Base-by-base conservation (phyloP, 2,113 vertebrate genomes). In the Tetrax tetrax region DNA sequence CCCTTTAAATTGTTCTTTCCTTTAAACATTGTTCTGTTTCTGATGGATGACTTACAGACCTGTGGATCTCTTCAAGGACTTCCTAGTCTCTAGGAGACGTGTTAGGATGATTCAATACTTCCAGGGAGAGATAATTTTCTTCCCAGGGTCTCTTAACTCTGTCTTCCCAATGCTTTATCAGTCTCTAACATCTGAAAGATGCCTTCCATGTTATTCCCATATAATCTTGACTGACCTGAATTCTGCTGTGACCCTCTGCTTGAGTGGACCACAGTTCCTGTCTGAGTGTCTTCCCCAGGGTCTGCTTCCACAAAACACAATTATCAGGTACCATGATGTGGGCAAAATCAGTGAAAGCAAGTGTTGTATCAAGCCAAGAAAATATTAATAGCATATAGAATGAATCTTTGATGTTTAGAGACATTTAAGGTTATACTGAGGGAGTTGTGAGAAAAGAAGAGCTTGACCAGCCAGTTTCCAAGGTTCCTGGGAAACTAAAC, bases 251-350 rank as follows among this genome's bases (percentile, higher is more conserved):
- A 81, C 12, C 13, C 20, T 89, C 74, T n/a, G 48, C 16, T 57
- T 0, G 1, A 57, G 24, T 0, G 0, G 50, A 65, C 21, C 38
- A 43, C 17, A 63, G 51, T 15, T 87, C 60, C 78, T n/a, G 28
- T 37, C 22, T 41, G 14, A 75, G 20, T 20, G 8, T 81, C n/a
- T 77, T 84, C 7, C 18, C 5, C 12, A 70, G 47, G 54, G 29
- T 37, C 28, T 63, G 22, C 11, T 89, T 69, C 59, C 50, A 61
- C 38, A 91, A 83, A 92, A 57, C 35, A 17, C 24, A 63, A 23
- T 83, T 91, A 59, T 51, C 45, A 27, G 54, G 38, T 80, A n/a
- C 22, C 8, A 17, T 53, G 45, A 51, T 45, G 27, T 29, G 59
- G 14, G 43, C 35, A 77, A 68, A 90, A 76, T 77, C 18, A 82